These are phyloP conservation scores for Calameuta filiformis DNA, from an alignment of 2,888 invertebrate genomes.

Conservation along the genomic window DNA sequence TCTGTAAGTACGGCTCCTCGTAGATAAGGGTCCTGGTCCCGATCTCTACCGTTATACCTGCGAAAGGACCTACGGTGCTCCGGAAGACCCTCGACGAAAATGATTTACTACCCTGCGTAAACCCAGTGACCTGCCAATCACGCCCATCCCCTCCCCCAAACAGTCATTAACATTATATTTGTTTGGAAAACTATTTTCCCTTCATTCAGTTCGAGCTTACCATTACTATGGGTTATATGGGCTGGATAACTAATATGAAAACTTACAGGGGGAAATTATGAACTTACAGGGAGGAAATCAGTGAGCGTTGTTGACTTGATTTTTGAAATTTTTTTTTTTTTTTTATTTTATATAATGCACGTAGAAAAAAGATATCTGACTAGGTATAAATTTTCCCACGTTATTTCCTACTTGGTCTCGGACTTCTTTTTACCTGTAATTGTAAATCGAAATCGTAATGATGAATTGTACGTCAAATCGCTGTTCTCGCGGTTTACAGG, in stretches of 20 bases:
- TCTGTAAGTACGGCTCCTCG: constrained; percentile 39
- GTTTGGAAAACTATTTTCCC: constrained; percentile 22
- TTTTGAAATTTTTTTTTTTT: too few species aligned
- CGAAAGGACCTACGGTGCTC: constrained; percentile 2
- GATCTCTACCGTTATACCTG: background rate
- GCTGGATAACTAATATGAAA: too few species aligned
- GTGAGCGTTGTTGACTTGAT: background rate
- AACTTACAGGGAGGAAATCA: background rate
- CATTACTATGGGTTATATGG: background rate
- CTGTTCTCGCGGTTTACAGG: background rate
- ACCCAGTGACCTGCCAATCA: constrained; percentile 52
- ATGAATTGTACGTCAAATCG: background rate
- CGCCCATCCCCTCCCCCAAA: constrained; percentile 39
- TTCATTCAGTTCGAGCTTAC: background rate
- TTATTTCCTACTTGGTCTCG: too few species aligned
- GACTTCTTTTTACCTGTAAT: background rate
- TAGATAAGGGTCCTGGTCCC: constrained; percentile 34
- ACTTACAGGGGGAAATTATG: too few species aligned
- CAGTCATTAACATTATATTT: constrained; percentile 31
- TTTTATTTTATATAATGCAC: too few species aligned
- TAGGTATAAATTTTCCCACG: too few species aligned
- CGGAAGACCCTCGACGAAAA: constrained; percentile 17
- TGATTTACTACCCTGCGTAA: constrained; percentile 53
- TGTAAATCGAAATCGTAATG: background rate
- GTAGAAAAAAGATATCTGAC: too few species aligned